Evolutionary conservation across 2,797 vertebrate species (phyloP), one percentile per base, ranked within the genome.

Genomic region (Pangasius sanitwongsei): DNA sequence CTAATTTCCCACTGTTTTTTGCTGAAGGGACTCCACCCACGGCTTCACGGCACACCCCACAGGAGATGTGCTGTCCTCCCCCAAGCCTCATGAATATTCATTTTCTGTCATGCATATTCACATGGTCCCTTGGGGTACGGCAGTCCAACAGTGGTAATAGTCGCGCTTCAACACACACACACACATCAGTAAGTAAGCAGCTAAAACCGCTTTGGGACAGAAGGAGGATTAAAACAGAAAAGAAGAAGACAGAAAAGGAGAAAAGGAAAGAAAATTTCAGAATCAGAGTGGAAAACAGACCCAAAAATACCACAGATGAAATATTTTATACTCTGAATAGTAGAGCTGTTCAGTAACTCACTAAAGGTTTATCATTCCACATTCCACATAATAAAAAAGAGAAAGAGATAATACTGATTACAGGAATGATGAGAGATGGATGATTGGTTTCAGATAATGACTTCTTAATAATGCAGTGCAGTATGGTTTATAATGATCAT

Each of bases 51-150:
- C 72, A 7, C 91, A 91, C 91, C 92, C 93, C 92, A 89, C 89
- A 91, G 91, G 92, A 90, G 93, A 92, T 6, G 86, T 92, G 86
- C 92, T 89, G 88, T 88, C 72, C 87, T 88, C 91, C 93, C 93
- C 89, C 70, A 88, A 92, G 92, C 93, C 91, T 87, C 91, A 94
- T 94, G 93, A 93, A 94, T 94, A 96, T 94, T 95, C 95, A 95
- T 95, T 94, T 91, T 91, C 90, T 55, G 92, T 93, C 93, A 95
- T 96, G 93, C 94, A 96, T 96, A 96, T 96, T 95, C 93, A 95
- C 92, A 87, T 87, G 23, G 84, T 90, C 91, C 93, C 89, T 9
- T 90, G 63, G 23, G 92, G 92, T 91, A 92, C 91, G 87, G 75
- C 87, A 92, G 88, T 91, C 89, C 91, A 89, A 87, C 69, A 85